A percentile compares a stretch with the other conserved stretches of the same genome.
Evolutionary conservation across 2,113 vertebrate genomes (phyloP).

Genomic region (Crotalus viridis): DNA sequence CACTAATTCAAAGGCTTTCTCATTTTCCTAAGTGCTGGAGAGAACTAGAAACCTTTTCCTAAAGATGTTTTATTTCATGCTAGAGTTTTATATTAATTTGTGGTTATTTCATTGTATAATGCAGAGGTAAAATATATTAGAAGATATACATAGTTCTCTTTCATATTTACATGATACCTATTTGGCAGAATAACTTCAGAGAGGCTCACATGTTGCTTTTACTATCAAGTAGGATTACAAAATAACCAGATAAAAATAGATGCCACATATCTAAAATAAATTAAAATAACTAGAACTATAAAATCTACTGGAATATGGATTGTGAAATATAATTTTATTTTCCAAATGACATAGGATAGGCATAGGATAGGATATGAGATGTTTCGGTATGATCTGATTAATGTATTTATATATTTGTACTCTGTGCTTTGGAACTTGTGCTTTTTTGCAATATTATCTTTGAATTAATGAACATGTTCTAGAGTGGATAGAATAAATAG

Average conservation of each 20-base stretch:
- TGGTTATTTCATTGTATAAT: neutral
- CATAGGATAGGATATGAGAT: neutral
- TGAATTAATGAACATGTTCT: neutral
- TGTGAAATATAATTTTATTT: neutral
- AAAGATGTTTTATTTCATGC: neutral
- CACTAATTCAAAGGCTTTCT: constrained; percentile 43
- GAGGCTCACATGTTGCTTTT: neutral
- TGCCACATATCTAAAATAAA: constrained; percentile 42
- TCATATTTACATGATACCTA: neutral
- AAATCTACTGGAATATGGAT: neutral
- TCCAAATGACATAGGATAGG: neutral
- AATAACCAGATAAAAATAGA: constrained; percentile 58
- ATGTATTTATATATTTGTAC: neutral
- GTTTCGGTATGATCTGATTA: neutral
- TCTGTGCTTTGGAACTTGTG: neutral
- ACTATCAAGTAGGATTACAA: constrained; percentile 20
- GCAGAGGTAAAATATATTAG: neutral
- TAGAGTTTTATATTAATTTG: neutral
- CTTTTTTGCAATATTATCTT: neutral
- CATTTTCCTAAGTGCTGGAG: constrained; percentile 49
- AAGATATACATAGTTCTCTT: neutral
- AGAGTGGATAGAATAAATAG: neutral
- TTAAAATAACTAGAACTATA: constrained; percentile 31
- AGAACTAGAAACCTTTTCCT: constrained; percentile 41
- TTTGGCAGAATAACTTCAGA: neutral